Percentiles rank a stretch among this genome's conserved stretches.
These are phyloP conservation scores for Trachops cirrhosus DNA, from an alignment of 2,797 vertebrate species.

Conservation along the genomic window DNA sequence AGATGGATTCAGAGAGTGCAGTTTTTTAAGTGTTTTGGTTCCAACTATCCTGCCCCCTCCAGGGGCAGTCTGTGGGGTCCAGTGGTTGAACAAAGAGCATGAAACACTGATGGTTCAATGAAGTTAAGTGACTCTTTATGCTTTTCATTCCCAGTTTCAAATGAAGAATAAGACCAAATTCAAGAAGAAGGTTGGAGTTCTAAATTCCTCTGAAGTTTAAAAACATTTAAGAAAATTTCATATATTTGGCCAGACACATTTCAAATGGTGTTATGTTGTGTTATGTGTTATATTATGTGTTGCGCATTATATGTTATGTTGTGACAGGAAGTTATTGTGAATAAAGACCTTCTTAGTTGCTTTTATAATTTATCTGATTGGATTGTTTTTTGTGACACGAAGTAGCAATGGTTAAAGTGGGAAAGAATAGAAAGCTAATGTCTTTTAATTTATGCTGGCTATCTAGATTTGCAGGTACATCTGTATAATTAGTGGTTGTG, in stretches of 20 bases:
- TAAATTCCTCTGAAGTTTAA: neutral
- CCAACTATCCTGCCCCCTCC: neutral
- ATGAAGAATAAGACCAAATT: neutral
- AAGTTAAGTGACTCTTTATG: neutral
- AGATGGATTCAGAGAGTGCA: neutral
- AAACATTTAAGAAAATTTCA: neutral
- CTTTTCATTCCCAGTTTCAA: neutral
- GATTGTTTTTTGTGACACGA: neutral
- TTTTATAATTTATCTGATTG: neutral
- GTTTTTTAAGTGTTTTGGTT: neutral
- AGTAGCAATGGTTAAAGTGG: neutral
- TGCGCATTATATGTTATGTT: neutral
- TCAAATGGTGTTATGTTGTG: neutral
- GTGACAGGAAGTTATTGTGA: neutral
- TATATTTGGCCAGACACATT: neutral
- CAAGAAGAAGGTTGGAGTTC: neutral
- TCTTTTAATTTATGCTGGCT: neutral
- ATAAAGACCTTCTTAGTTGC: neutral
- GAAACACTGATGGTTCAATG: neutral
- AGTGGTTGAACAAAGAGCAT: neutral
- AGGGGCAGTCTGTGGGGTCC: neutral
- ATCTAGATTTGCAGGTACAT: neutral
- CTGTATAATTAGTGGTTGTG: rapidly evolving
- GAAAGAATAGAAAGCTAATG: neutral
- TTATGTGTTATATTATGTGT: neutral